Evolutionary conservation across 2,888 invertebrate genomes (phyloP), one percentile per base, ranked within the genome.

Genomic region (Pammene aurita): DNA sequence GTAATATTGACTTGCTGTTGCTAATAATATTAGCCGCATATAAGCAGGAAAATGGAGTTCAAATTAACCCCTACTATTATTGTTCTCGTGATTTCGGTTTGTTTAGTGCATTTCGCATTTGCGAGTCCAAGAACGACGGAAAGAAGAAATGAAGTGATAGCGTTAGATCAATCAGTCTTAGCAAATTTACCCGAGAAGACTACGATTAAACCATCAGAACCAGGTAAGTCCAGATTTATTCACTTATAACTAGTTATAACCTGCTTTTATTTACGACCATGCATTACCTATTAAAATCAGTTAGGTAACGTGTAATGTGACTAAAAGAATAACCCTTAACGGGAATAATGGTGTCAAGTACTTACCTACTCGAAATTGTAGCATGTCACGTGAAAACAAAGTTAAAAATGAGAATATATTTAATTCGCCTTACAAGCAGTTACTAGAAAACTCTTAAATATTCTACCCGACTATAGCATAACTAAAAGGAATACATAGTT

Each of bases 61-160:
- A 75, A 71, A 66, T 60, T 57, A 58, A 65, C 73, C 61, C 70
- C 71, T 68, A 54, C 75, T 35, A 70, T 76, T 65, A 9, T 77
- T 58, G 50, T 74, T 52, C 67, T 81, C 48, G 75, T 71, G 38
- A 50, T 82, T 18, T 66, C 72, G 38, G 55, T 71, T 57, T 78
- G 72, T 74, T 75, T 73, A 58, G 67, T 77, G 34, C 74, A 78
- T 70, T 73, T 71, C 64, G 68, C 73, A 38, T 63, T 75, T 58
- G 81, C 78, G 10, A 72, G 76, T 26, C 84, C 86, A 11, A 78
- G 79, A 72, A 77, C 74, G 35, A 75, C 76, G 5, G 62, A 70
- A 38, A 76, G 73, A 71, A 63, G 60, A 9, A 76, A 82, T n/a
- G 75, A 74, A 18, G 66, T 72, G 10, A 66, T 55, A 63, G 41